Conservation (phyloP, 2,797 vertebrate species). For the Dipus sagitta region DNA sequence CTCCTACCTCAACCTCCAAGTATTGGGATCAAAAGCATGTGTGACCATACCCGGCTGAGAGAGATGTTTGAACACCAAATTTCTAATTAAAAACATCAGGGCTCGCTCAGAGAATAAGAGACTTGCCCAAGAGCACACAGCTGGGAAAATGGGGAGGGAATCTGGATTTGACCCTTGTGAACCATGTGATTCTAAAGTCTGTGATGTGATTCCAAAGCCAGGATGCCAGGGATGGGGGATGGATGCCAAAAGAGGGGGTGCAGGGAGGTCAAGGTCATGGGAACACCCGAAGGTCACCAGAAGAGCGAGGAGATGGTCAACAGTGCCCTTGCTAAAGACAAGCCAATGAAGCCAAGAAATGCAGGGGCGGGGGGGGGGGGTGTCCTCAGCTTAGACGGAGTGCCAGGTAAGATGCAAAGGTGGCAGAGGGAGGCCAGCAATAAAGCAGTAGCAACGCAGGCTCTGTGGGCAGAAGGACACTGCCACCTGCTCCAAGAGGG, state of each 20-base stretch:
- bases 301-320: neutral
- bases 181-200: neutral
- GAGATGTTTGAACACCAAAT: neutral
- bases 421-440: neutral
- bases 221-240: neutral
- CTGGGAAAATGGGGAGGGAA: neutral
- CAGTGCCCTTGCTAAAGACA: neutral
- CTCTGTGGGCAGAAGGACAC: neutral
- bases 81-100: neutral
- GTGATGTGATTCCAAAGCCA: neutral
- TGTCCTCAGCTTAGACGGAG: too few species aligned
- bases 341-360: neutral
- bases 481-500: constrained; percentile 40
- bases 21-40: too few species aligned
- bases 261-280: neutral
- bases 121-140: neutral
- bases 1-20: too few species aligned
- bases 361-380: too few species aligned
- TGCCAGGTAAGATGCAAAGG: rapidly evolving
- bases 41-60: neutral
- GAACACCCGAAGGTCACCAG: neutral
- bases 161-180: neutral
- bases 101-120: neutral
- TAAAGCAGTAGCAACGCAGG: rapidly evolving
- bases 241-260: neutral